Percentiles rank a stretch among this genome's conserved stretches.
Conservation (phyloP, 2,113 vertebrate species). For the Microtus richardsoni region DNA sequence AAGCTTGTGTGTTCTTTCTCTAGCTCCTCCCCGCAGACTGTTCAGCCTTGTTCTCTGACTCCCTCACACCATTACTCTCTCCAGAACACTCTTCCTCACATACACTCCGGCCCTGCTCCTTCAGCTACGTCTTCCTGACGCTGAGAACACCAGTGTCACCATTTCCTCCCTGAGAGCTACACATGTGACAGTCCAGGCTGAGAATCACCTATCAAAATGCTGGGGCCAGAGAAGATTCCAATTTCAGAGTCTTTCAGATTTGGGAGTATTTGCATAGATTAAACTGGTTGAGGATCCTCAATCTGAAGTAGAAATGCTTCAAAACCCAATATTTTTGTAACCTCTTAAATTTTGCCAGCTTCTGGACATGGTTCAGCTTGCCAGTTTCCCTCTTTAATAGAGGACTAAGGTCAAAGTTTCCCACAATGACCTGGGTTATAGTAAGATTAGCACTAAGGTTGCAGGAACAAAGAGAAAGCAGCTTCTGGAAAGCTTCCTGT, state of each 20-base stretch:
- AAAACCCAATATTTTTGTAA: not conserved
- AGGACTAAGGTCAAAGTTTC: not conserved
- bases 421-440: not conserved
- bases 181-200: not conserved
- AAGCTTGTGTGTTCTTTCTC: not conserved
- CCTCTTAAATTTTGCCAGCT: not conserved
- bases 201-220: not conserved
- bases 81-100: not conserved
- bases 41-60: not conserved
- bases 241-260: not conserved
- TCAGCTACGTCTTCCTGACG: not conserved
- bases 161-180: not conserved
- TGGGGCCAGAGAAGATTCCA: not conserved
- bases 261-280: not conserved
- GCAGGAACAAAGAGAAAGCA: not conserved
- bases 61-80: not conserved
- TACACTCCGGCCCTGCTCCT: not conserved
- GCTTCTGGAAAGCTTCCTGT: not conserved
- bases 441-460: not conserved
- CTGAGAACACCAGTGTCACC: not conserved
- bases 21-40: not conserved
- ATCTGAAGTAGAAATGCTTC: not conserved
- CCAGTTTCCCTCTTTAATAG: not conserved
- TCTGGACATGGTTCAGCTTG: not conserved
- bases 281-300: not conserved